Evolutionary conservation across 2,888 invertebrate species (phyloP), one percentile per base, ranked within the genome.

Genomic region (Phasia obesa): DNA sequence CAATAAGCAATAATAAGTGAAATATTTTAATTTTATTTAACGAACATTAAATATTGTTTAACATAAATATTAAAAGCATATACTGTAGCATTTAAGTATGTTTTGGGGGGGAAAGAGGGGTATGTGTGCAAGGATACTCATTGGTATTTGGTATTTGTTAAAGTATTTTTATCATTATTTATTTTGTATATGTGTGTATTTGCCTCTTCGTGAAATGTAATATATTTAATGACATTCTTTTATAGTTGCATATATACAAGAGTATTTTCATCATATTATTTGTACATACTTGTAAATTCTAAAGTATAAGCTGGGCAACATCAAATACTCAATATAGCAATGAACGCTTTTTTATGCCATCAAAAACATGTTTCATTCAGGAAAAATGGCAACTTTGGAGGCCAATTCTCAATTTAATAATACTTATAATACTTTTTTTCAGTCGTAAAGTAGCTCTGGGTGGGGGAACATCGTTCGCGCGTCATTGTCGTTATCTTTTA

Each of bases 221-320:
- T 25, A 23, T 65, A 53, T 55, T 59, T 38, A 75, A 57, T 75
- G 38, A 2, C 44, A 47, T 47, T 15, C 38, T 2, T 3, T n/a
- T n/a, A 13, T 42, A n/a, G 13, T 15, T 2, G 2, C 5, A 35
- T 31, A 55, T 69, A 25, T 15, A 4, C 23, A 53, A 27, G n/a
- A n/a, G 11, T 23, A 49, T 55, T 35, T 62, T n/a, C 62, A 60
- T n/a, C 62, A 60, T 35, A 62, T 38, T 69, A 57, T 64, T 64
- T 64, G 42, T 71, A 19, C 38, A n/a, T 47, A 78, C 64, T 64
- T 65, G 51, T 59, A 71, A 65, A 78, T 74, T 74, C 69, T 80
- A 47, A 25, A 69, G 53, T 83, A 84, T 81, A 83, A 83, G 83
- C 81, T 70, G 80, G 67, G 81, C 75, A 74, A 81, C 49, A 65